Evolutionary conservation across 2,888 invertebrate genomes (phyloP), one percentile per base, ranked within the genome.

Genomic region (Chesias legatella): DNA sequence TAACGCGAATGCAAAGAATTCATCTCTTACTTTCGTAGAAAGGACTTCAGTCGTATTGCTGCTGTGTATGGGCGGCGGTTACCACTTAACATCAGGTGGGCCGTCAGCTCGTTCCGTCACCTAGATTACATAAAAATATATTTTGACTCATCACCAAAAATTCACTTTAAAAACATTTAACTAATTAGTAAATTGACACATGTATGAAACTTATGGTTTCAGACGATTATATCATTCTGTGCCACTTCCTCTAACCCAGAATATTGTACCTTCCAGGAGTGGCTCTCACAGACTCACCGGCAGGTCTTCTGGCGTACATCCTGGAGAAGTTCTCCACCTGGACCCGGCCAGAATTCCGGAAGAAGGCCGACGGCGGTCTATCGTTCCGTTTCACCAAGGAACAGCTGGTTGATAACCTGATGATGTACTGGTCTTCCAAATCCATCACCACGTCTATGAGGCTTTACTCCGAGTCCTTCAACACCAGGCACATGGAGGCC

Each of bases 301-400:
- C 92, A 1, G 96, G 95, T 13, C 80, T 96, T 29, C 93, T 95
- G 0, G 94, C 93, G 0, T 97, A 95, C 58, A 92, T 96, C 37
- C 69, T 97, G 10, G 96, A 96, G 67, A 96, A 96, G 71, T 95
- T 95, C 79, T 92, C 93, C 7, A 90, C 92, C 0, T 93, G 94
- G 93, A 94, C 94, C 0, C 89, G 92, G 1, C 37, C 31, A 3
- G 60, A 66, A 0, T 41, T 63, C 67, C 56, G 58, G 0, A 67
- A 76, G 0, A 88, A 88, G 77, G 17, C 82, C 0, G 93, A 95
- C 56, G 95, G 94, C 6, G 93, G 92, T 1, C 73, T 96, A 0
- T 76, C 81, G 0, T 80, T 89, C 45, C 90, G 91, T 51, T 94
- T 89, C 68, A 90, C 90, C 0, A 76, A 92, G 40, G 93, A 93